These are phyloP conservation scores for Portevinia maculata DNA, from an alignment of 2,888 invertebrate species.

Conservation along the genomic window DNA sequence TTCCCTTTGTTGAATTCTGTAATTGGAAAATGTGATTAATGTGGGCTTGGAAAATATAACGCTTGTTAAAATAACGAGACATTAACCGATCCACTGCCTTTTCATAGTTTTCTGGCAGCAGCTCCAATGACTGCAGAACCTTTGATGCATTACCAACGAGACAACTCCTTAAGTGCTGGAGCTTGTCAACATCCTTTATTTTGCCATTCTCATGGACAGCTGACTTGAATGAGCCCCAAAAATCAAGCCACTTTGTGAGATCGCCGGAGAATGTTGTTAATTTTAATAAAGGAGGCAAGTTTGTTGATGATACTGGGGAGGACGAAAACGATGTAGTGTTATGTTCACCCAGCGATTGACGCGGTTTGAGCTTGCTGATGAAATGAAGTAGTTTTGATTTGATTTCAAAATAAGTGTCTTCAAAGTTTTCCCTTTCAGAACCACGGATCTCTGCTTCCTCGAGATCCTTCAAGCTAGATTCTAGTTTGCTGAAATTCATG, in stretches of 20 bases:
- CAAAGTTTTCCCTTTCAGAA: too few species aligned
- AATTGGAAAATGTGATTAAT: too few species aligned
- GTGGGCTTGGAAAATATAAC: too few species aligned
- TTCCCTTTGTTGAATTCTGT: not conserved
- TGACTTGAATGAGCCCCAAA: constrained; percentile 17
- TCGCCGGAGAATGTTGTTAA: constrained; percentile 10
- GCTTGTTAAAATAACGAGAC: too few species aligned
- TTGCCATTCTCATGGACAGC: constrained; percentile 8
- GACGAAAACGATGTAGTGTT: not conserved
- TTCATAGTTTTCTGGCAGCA: constrained; percentile 24
- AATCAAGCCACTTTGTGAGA: not conserved
- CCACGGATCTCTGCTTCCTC: too few species aligned
- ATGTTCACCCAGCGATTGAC: too few species aligned
- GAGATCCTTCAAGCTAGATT: too few species aligned
- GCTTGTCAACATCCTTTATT: constrained; percentile 13
- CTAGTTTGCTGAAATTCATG: too few species aligned
- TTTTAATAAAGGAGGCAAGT: not conserved
- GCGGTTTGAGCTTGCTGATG: too few species aligned
- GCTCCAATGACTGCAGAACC: constrained; percentile 15
- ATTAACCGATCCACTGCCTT: too few species aligned
- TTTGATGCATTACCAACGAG: constrained; percentile 17
- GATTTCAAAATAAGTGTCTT: too few species aligned
- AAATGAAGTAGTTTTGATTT: too few species aligned
- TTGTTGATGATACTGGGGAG: not conserved
- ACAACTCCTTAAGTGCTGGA: constrained; percentile 12